Base-by-base conservation (phyloP, 2,797 vertebrate genomes). In the Sardinella longiceps region DNA sequence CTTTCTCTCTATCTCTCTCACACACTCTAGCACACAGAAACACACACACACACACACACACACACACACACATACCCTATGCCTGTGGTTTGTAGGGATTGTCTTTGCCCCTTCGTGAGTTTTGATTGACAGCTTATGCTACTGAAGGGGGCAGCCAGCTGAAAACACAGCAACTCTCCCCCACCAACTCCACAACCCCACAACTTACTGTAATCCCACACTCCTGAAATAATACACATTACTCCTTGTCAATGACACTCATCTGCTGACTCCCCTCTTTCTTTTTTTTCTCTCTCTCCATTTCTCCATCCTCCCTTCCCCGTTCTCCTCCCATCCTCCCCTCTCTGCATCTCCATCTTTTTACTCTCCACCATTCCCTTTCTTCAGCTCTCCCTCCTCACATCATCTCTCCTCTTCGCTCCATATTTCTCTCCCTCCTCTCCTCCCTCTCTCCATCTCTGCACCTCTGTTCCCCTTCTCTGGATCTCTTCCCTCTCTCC, bases 31-130 rank as follows among this genome's bases (percentile, higher is more conserved):
- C 51, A 28, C 58, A 30, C 58, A 60, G 4, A 60, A 23, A 63
- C 60, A 63, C 25, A 63, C 18, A 18, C 58, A 56, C 53, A 84
- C 14, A 83, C 0, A 53, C 83, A 82, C 53, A 84, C 51, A 81
- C 53, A 66, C 58, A 83, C 45, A 86, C 60, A 74, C 39, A 60
- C 43, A 82, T 5, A 14, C 14, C 43, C 48, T 60, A 60, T n/a
- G 56, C 1, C n/a, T 25, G 51, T 60, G n/a, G n/a, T 25, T 5
- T 1, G 53, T 58, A 7, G 53, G 23, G 53, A 5, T 25, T 60
- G 56, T 25, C 56, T 60, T 60, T 56, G 20, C 53, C 53, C 53
- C 23, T 56, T 56, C 53, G 6, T 23, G 53, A 56, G 53, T 1
- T 56, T 20, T 60, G 56, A 60, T 60, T 60, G 56, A 60, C 56